Evolutionary conservation across 2,888 invertebrate species (phyloP).

Genomic region (Pemphredon lugubris): DNA sequence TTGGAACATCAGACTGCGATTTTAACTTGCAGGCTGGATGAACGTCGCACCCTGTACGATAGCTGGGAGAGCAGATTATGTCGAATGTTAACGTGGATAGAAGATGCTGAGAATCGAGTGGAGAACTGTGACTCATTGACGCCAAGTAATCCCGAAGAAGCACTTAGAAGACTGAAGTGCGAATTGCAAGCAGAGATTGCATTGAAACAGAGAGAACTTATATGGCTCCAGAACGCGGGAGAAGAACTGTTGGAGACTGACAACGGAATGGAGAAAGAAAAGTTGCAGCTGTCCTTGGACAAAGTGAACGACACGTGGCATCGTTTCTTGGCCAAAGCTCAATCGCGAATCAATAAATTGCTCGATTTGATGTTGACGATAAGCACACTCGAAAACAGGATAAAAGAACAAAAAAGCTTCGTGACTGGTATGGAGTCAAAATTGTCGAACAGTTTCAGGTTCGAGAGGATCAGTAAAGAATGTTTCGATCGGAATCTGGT

Average conservation of each 20-base stretch:
- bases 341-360: conserved; percentile 87
- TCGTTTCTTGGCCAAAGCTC: conserved; percentile 85
- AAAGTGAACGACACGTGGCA: conserved; percentile 87
- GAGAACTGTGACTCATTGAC: conserved; percentile 78
- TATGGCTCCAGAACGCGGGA: conserved; percentile 89
- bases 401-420: conserved; percentile 88
- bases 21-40: conserved; percentile 88
- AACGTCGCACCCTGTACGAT: conserved; percentile 87
- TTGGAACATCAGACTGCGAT: conserved; percentile 89
- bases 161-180: conserved; percentile 87
- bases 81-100: conserved; percentile 87
- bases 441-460: conserved; percentile 85
- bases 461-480: conserved; percentile 86
- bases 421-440: conserved; percentile 88
- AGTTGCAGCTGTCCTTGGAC: conserved; percentile 83
- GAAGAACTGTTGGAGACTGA: conserved; percentile 85
- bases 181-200: conserved; percentile 89
- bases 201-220: conserved; percentile 89
- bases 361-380: conserved; percentile 88
- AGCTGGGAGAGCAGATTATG: conserved; percentile 87
- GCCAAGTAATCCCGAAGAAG: conserved; percentile 87
- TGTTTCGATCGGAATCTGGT: conserved; percentile 87
- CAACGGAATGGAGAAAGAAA: conserved; percentile 83
- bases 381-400: conserved; percentile 86
- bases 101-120: conserved; percentile 84